Evolutionary conservation across 1,140 invertebrate species (phyloP).

Genomic region (Diorhabda elongata): DNA sequence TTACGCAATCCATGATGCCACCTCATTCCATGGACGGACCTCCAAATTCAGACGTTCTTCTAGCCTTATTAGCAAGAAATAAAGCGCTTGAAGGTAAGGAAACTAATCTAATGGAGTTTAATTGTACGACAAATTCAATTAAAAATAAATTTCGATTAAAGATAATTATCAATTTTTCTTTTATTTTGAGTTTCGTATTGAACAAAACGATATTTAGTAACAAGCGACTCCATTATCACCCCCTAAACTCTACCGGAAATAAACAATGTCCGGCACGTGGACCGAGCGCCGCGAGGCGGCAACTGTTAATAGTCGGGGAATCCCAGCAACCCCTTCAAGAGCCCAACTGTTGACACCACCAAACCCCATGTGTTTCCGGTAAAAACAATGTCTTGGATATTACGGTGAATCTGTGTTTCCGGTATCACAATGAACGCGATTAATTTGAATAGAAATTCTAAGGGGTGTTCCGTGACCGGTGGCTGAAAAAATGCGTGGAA

Average conservation of each 20-base stretch:
- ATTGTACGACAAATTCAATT: no score
- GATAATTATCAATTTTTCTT: no score
- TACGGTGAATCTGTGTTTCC: conserved; percentile 32
- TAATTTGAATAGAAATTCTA: not conserved
- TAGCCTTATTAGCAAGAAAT: conserved; percentile 78
- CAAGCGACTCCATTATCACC: no score
- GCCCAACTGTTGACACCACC: conserved; percentile 31
- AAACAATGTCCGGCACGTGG: conserved; percentile 13
- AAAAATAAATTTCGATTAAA: no score
- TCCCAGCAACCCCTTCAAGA: conserved; percentile 17
- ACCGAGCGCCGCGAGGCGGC: conserved; percentile 9
- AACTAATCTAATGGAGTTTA: not conserved
- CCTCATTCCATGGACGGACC: conserved; percentile 48
- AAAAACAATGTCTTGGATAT: conserved; percentile 26
- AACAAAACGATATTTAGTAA: no score
- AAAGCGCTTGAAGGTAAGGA: conserved; percentile 78
- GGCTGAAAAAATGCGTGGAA: not conserved
- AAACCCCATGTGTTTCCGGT: conserved; percentile 23
- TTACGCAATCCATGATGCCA: conserved; percentile 41
- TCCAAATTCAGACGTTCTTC: conserved; percentile 75
- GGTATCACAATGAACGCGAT: conserved; percentile 11
- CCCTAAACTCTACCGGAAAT: conserved; percentile 14
- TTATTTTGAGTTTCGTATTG: no score
- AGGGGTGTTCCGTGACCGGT: conserved; percentile 4
- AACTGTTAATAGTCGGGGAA: conserved; percentile 20